Evolutionary conservation across 2,888 invertebrate species (phyloP), one percentile per base, ranked within the genome.

Genomic region (Latheticus oryzae): DNA sequence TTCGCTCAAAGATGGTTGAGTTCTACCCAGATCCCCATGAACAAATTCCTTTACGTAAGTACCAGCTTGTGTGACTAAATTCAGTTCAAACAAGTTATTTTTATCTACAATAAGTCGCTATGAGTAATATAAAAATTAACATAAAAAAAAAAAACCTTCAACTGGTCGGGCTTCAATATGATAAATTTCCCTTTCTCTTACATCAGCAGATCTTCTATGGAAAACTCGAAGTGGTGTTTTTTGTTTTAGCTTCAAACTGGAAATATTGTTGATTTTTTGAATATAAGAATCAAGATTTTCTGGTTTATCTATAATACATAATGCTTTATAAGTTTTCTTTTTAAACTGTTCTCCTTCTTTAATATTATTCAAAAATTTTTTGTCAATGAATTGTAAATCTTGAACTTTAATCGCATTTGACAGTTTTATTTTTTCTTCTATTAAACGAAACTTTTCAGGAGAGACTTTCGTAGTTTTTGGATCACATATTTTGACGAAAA

Each of bases 1-100:
- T 11, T 85, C 83, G 0, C 85, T 79, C 15, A 97, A 80, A 68
- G 85, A 88, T 0, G 98, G 98, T 5, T 74, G 76, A 0, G 96
- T 95, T 65, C 98, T 83, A 1, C 93, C 91, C 75, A 97, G 91
- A 81, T 99, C 98, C 1, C 97, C 95, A 79, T 98, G 96, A 11
- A 94, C 91, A 81, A 98, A 93, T 81, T 99, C 98, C 80, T 99
- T 99, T 1, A 99, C 87, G 76, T 99, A 99, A 24, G 96, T 95
- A 28, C 97, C 97, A 5, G 97, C 97, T 73, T 94, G 91, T 0
- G 95, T 93, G 38, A 84, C 84, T 11, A 95, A 67, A 57, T 85
- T 83, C 16, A 95, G 71, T 35, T 83, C 80, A 68, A 96, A 85
- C 40, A 87, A 78, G 61, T 80, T 75, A 1, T 78, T 72, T 60